These are phyloP conservation scores for Ptiloglossa arizonensis DNA, from an alignment of 1,140 invertebrate genomes.

Conservation along the genomic window DNA sequence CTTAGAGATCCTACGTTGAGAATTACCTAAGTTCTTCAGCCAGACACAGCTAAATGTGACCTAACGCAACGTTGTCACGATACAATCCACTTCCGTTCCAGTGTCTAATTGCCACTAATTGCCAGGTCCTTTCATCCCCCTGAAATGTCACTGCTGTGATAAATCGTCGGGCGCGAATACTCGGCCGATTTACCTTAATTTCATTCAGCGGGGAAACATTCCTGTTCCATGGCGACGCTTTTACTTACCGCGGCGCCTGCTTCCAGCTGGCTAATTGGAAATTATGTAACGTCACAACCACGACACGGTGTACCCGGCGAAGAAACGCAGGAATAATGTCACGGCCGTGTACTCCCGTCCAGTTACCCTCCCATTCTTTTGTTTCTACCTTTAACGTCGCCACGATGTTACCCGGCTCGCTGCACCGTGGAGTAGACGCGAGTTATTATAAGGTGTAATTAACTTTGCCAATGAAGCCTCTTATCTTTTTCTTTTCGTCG, in stretches of 20 bases:
- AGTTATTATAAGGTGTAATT: constrained; percentile 50
- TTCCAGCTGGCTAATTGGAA: constrained; percentile 52
- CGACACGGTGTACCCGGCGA: constrained; percentile 31
- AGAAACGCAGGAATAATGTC: constrained; percentile 16
- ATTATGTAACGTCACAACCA: constrained; percentile 33
- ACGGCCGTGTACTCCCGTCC: neutral
- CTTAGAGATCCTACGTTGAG: too few species aligned
- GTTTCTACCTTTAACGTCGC: neutral
- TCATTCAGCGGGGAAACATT: constrained; percentile 1
- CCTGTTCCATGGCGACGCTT: neutral
- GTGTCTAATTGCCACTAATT: too few species aligned
- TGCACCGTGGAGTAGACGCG: neutral
- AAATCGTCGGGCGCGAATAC: too few species aligned
- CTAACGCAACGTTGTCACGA: too few species aligned
- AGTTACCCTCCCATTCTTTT: constrained; percentile 24
- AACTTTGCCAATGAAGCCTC: constrained; percentile 32
- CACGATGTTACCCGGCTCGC: neutral
- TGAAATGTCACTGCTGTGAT: too few species aligned
- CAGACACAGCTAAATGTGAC: too few species aligned
- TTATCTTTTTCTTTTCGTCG: neutral
- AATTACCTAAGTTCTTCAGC: too few species aligned
- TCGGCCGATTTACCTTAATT: neutral
- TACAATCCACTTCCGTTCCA: too few species aligned
- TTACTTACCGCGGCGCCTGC: constrained; percentile 23
- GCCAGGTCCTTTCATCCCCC: too few species aligned